These are phyloP conservation scores for Eumeta japonica DNA, from an alignment of 1,140 invertebrate genomes.

Conservation along the genomic window DNA sequence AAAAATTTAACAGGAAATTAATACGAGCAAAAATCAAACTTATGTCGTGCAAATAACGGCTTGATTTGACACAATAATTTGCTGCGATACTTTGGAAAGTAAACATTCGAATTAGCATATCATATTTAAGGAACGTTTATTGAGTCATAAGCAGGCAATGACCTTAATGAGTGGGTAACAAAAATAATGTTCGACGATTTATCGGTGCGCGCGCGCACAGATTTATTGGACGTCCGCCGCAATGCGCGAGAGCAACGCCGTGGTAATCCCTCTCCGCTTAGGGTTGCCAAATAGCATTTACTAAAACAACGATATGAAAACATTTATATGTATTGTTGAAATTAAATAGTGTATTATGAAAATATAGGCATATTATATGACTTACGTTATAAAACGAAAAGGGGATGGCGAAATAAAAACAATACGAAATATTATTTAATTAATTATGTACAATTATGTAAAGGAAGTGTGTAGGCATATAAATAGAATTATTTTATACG, in stretches of 20 bases:
- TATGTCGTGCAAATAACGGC: no score
- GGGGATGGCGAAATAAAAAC: no score
- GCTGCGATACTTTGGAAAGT: conserved; percentile 13
- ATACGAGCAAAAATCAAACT: background rate
- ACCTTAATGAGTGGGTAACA: conserved; percentile 53
- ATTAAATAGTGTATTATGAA: no score
- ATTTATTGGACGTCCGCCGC: conserved; percentile 41
- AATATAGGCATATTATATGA: no score
- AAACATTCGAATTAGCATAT: conserved; percentile 33
- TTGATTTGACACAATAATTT: conserved; percentile 30
- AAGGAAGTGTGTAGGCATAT: no score
- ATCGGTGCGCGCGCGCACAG: conserved; percentile 44
- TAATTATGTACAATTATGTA: no score
- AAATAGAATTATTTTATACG: no score
- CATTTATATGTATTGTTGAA: no score
- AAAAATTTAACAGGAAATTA: background rate
- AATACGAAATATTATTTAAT: no score
- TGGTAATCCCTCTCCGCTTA: conserved; percentile 33
- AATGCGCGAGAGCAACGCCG: conserved; percentile 21
- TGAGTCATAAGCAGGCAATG: conserved; percentile 52
- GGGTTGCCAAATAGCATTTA: conserved; percentile 36
- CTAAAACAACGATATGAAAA: no score
- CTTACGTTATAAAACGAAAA: no score
- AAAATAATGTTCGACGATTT: conserved; percentile 52
- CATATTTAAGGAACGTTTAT: conserved; percentile 35